Conservation (phyloP, 2,888 invertebrate species). For the Eupithecia inturbata region DNA sequence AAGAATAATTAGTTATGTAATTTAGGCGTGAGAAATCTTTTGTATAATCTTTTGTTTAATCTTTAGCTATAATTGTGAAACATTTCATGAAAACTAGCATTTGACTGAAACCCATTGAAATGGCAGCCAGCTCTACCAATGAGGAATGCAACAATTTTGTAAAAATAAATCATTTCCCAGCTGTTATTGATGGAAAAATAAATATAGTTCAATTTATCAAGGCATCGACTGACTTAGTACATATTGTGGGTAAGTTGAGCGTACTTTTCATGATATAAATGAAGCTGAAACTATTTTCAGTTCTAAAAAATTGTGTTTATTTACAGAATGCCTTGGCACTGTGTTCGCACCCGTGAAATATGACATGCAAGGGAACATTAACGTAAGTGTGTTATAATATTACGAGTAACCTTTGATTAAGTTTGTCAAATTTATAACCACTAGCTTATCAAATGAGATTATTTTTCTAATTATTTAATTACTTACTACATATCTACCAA, state of each 20-base stretch:
- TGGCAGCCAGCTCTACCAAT: slow-evolving; percentile 59
- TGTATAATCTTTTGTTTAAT: slow-evolving; percentile 20
- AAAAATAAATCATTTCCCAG: slow-evolving; percentile 78
- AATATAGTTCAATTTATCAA: slow-evolving; percentile 85
- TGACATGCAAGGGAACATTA: slow-evolving; percentile 91
- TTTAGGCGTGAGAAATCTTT: slow-evolving; percentile 47
- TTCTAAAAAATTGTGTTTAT: slow-evolving; percentile 33
- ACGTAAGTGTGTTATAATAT: slow-evolving; percentile 76
- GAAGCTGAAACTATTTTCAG: slow-evolving; percentile 13
- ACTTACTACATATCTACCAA: background rate
- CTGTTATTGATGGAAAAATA: slow-evolving; percentile 82
- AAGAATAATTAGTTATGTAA: slow-evolving; percentile 38
- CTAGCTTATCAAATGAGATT: background rate
- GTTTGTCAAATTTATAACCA: background rate
- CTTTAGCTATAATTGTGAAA: slow-evolving; percentile 32
- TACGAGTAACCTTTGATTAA: background rate
- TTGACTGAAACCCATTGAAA: slow-evolving; percentile 46
- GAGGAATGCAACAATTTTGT: slow-evolving; percentile 50
- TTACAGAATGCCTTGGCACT: slow-evolving; percentile 89
- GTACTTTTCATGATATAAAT: slow-evolving; percentile 13
- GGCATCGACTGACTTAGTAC: slow-evolving; percentile 85
- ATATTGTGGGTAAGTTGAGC: slow-evolving; percentile 84
- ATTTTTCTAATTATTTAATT: background rate
- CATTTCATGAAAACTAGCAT: slow-evolving; percentile 33
- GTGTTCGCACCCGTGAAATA: slow-evolving; percentile 89